Evolutionary conservation across 1,140 invertebrate genomes (phyloP).

Genomic region (Tetranychus urticae): DNA sequence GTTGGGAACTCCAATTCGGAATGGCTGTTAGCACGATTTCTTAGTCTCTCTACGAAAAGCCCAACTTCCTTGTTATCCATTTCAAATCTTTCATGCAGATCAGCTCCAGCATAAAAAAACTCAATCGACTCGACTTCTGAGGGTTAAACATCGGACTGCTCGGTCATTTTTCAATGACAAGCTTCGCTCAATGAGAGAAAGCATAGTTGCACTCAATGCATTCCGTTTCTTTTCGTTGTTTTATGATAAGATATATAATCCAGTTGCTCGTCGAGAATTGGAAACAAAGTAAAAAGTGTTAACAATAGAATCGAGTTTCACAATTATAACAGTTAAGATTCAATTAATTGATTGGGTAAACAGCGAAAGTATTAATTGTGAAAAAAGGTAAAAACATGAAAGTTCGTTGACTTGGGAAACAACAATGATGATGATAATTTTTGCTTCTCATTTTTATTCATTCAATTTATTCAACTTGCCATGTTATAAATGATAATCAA

Average conservation of each 20-base stretch:
- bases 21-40: conserved; percentile 75
- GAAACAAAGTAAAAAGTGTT: too few species aligned
- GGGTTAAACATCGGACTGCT: conserved; percentile 48
- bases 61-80: conserved; percentile 55
- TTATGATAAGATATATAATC: background rate
- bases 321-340: too few species aligned
- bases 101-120: conserved; percentile 72
- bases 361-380: too few species aligned
- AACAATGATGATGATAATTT: too few species aligned
- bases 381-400: too few species aligned
- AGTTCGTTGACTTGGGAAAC: too few species aligned
- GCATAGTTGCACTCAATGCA: background rate
- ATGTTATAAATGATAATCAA: too few species aligned
- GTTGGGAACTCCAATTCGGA: conserved; percentile 71
- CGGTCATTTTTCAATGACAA: conserved; percentile 26
- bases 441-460: too few species aligned
- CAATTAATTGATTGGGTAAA: too few species aligned
- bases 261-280: too few species aligned
- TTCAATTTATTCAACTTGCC: too few species aligned
- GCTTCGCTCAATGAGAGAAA: background rate
- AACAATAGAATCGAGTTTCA: too few species aligned
- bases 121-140: conserved; percentile 66
- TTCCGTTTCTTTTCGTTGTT: conserved; percentile 29
- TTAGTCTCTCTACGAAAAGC: conserved; percentile 56
- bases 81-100: conserved; percentile 67